These are phyloP conservation scores for Epinephelus coioides DNA, from an alignment of 2,797 vertebrate species.

Conservation along the genomic window DNA sequence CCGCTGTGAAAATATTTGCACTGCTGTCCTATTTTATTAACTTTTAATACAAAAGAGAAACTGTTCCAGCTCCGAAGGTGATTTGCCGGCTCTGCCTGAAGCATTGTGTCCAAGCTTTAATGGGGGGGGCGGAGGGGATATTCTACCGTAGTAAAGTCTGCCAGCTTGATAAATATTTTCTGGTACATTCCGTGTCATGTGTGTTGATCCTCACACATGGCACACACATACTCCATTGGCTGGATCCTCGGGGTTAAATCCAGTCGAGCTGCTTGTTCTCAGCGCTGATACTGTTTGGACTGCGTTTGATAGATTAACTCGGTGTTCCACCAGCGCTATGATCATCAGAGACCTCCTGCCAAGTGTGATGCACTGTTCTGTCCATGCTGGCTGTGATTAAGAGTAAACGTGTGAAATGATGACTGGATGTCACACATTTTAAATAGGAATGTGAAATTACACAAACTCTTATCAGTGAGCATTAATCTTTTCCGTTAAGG, in stretches of 20 bases:
- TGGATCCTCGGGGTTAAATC: slow-evolving; percentile 34
- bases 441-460: neutral
- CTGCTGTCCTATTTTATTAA: slow-evolving; percentile 78
- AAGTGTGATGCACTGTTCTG: slow-evolving; percentile 14
- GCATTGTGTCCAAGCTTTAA: slow-evolving; percentile 46
- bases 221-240: slow-evolving; percentile 41
- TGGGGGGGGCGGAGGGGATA: slow-evolving; percentile 15
- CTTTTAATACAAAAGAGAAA: slow-evolving; percentile 78
- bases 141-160: slow-evolving; percentile 33
- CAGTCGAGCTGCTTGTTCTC: slow-evolving; percentile 49
- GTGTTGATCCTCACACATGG: slow-evolving; percentile 63
- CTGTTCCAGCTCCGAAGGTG: slow-evolving; percentile 61
- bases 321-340: slow-evolving; percentile 2
- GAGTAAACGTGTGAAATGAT: slow-evolving; percentile 3
- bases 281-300: slow-evolving; percentile 45
- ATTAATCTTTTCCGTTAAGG: neutral
- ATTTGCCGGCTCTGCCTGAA: slow-evolving; percentile 27
- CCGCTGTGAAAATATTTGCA: slow-evolving; percentile 79
- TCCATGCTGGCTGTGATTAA: neutral
- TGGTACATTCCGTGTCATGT: slow-evolving; percentile 39
- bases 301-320: slow-evolving; percentile 39
- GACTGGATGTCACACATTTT: neutral
- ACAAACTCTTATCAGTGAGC: slow-evolving; percentile 1
- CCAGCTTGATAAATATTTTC: slow-evolving; percentile 66
- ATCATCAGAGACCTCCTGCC: slow-evolving; percentile 30